Base-by-base conservation (phyloP, 53 echinoderm and acorn worm genomes). In the Apostichopus leukothele region DNA sequence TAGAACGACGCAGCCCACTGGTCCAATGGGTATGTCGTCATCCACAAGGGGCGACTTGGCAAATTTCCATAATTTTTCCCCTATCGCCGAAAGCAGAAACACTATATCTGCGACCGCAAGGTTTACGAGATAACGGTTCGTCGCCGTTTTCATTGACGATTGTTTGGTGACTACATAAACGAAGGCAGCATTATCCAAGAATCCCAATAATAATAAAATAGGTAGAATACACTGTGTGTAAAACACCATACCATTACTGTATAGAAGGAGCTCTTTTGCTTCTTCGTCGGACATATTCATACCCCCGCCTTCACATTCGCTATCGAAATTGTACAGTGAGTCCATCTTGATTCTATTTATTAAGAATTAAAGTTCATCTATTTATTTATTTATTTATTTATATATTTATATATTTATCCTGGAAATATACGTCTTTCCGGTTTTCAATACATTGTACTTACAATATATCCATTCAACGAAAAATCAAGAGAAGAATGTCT, bases 51-150 rank as follows among this genome's bases (percentile, higher is more conserved):
- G 98, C 0, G 98, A 98, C 4, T 89, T 78, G 0, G 80, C 79
- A 89, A 85, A 98, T 8, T 88, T 68, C 86, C 86, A 89, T 3
- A 98, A 52, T 21, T 94, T 98, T 22, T 96, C 93, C 5, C 94
- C 94, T 14, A 98, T 93, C 9, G 93, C 93, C 13, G 93, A 89
- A 10, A 91, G 53, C 5, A 98, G 94, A 73, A 95, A 98, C 4
- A 98, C 88, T 10, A 96, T 92, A 78, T 98, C 98, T 50, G 95
- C 90, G 0, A 98, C 74, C 9, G 95, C 92, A 6, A 98, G 84
- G 39, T 93, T 91, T 1, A 96, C 88, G 0, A 98, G 94, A 86
- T 94, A 98, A 52, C 95, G 89, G 89, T 98, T 98, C 81, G 96
- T 98, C 11, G 96, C 92, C 4, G 95, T 96, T 52, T 91, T 90